Base-by-base conservation (phyloP, 2,113 vertebrate genomes). In the Sturnus vulgaris region DNA sequence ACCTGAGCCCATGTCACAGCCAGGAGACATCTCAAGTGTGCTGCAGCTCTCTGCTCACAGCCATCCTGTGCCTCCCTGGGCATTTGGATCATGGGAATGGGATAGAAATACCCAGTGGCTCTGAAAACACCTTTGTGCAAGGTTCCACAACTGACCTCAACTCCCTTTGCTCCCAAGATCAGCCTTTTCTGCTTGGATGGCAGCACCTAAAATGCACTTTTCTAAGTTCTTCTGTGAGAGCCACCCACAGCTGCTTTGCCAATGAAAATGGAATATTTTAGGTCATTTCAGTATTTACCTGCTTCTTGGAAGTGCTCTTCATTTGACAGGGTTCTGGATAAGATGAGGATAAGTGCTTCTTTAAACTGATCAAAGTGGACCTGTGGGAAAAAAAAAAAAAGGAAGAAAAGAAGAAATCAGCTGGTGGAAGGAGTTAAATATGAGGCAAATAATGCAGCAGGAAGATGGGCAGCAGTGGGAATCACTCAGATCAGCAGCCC, bases 361-460 rank as follows among this genome's bases (percentile, higher is more conserved):
- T 99, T 99, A 97, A 99, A 99, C 46, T 99, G 98, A 76, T 99
- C 98, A 95, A 99, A 99, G 94, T 99, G 97, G 46, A 99, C 99
- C 99, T 99, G 97, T 16, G 97, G 92, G 1, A 53, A 14, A 35
- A 78, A 82, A 66, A 37, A 42, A 28, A 82, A 63, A 37, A 71
- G 46, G 65, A 72, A 44, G 46, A 53, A 24, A 69, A 35, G 18
- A 73, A 4, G 44, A 56, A 59, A 52, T 95, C 37, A 82, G 1
- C 1, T 3, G 57, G 33, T 56, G 84, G 42, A 42, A 25, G 21
- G 33, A 42, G 59, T 49, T 33, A 52, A 85, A 30, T 3, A 15
- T 3, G 6, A 77, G 37, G n/a, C 2, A 3, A 49, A 22, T 19
- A 47, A 42, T 7, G 12, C 76, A 14, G n/a, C 50, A 66, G 37